phyloP scores from a whole-genome alignment of 2,113 vertebrate genomes.

The Plectropomus leopardus region DNA sequence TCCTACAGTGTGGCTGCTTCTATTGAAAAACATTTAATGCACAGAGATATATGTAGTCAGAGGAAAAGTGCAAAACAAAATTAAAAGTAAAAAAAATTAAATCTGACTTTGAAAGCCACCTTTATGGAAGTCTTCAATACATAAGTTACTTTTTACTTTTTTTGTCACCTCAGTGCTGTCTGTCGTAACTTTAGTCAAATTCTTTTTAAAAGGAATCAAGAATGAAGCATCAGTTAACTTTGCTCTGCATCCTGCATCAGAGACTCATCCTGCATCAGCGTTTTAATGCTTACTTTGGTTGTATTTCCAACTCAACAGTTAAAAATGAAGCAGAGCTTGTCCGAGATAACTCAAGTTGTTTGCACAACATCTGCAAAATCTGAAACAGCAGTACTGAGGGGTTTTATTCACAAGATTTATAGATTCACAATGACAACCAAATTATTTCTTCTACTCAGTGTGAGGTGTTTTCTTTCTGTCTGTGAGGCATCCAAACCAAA shows the following conservation, averaged over 20 bases:
- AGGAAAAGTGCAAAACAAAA: background rate
- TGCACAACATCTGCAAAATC: slow-evolving; percentile 31
- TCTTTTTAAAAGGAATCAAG: background rate
- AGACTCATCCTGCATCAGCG: too few species aligned
- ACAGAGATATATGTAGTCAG: background rate
- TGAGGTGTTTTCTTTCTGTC: slow-evolving; percentile 33
- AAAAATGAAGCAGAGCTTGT: slow-evolving; percentile 5
- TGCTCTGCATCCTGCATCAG: too few species aligned
- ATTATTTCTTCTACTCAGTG: slow-evolving; percentile 10
- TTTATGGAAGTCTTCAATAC: background rate
- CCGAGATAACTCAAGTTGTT: background rate
- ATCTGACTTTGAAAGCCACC: background rate
- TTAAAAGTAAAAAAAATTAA: background rate
- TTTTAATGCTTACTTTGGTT: background rate
- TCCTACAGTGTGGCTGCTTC: background rate
- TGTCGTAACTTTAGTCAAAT: background rate
- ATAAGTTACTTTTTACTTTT: background rate
- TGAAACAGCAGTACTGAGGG: background rate
- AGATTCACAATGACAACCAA: background rate
- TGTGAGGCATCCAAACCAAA: slow-evolving; percentile 16
- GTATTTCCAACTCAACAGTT: background rate
- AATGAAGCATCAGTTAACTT: background rate
- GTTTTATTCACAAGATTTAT: slow-evolving; percentile 33
- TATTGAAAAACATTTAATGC: background rate
- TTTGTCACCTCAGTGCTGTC: background rate